A percentile compares a stretch with the other conserved stretches of the same genome.
Evolutionary conservation across 2,113 vertebrate species (phyloP).

Genomic region (Elachura formosa): DNA sequence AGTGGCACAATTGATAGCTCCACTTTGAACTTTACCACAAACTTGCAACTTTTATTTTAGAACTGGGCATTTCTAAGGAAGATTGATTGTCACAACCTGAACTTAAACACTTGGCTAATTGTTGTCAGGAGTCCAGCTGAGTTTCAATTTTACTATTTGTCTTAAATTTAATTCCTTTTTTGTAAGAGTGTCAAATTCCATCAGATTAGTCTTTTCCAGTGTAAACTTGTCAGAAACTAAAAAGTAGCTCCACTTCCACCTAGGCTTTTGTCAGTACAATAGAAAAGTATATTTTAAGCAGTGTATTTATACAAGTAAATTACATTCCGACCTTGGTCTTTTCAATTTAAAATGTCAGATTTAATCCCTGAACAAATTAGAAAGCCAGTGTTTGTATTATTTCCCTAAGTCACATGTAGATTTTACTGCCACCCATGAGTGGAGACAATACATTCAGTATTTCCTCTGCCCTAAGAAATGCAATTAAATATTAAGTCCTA

Average conservation of each 20-base stretch:
- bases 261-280: neutral
- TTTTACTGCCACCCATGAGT: neutral
- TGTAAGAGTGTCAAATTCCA: neutral
- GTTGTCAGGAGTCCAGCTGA: neutral
- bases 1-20: neutral
- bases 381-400: neutral
- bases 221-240: neutral
- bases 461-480: neutral
- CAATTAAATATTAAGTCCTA: neutral
- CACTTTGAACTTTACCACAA: neutral
- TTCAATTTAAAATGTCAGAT: neutral
- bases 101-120: neutral
- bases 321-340: neutral
- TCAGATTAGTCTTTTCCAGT: slow-evolving; percentile 11
- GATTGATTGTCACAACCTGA: neutral
- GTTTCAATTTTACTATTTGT: slow-evolving; percentile 18
- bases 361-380: neutral
- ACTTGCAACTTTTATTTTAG: neutral
- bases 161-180: neutral
- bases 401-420: neutral
- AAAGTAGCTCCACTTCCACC: neutral
- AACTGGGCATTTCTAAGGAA: neutral
- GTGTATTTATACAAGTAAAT: neutral
- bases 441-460: neutral
- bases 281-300: neutral